A percentile compares a stretch with the other conserved stretches of the same genome.
Conservation (phyloP, 2,113 vertebrate genomes). For the Ascaphus truei region DNA sequence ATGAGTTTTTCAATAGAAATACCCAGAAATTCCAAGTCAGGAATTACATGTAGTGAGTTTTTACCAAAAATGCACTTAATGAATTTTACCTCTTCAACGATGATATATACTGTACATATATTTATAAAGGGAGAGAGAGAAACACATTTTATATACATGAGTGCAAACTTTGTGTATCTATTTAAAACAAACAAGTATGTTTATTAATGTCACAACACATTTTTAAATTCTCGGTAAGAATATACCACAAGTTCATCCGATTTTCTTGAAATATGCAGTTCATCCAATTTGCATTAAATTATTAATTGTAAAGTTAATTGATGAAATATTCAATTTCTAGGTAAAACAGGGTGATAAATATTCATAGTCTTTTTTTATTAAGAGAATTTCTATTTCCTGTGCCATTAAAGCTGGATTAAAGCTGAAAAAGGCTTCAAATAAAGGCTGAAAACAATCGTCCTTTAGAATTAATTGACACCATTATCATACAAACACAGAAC, state of each 20-base stretch:
- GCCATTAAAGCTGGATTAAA: conserved; percentile 73
- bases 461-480: conserved; percentile 59
- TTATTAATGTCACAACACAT: too few relatives aligned
- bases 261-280: conserved; percentile 50
- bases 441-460: conserved; percentile 69
- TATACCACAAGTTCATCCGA: conserved; percentile 35
- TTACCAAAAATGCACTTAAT: too few relatives aligned
- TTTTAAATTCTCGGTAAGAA: background rate
- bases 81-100: too few relatives aligned
- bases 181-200: too few relatives aligned
- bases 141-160: background rate
- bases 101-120: too few relatives aligned
- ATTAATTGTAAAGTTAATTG: conserved; percentile 91
- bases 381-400: conserved; percentile 74
- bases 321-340: conserved; percentile 88
- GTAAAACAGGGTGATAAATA: conserved; percentile 87
- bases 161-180: background rate
- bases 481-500: conserved; percentile 9
- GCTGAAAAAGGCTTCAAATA: conserved; percentile 61
- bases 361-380: conserved; percentile 83
- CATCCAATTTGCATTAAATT: conserved; percentile 88
- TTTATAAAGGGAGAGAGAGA: background rate
- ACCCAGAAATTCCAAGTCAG: too few relatives aligned
- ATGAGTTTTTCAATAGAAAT: too few relatives aligned
- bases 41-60: too few relatives aligned